Conservation (phyloP, 1,140 invertebrate genomes). For the Melanaphis sacchari region DNA sequence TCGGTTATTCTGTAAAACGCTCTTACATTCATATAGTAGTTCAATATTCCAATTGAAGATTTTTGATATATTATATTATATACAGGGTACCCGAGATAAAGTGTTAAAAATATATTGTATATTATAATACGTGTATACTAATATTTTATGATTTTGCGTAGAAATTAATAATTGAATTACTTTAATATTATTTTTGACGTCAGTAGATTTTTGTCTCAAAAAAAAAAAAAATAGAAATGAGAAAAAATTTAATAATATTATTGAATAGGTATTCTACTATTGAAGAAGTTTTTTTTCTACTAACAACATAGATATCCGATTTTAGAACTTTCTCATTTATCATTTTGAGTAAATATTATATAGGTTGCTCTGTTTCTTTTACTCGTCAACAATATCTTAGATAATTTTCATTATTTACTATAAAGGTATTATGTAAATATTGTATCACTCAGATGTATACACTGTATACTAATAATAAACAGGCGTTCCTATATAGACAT, state of each 20-base stretch:
- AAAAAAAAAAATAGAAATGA: no score
- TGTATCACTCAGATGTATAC: neutral
- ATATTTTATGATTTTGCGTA: neutral
- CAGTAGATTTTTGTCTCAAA: no score
- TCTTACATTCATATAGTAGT: neutral
- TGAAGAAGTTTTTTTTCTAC: neutral
- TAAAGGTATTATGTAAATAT: slow-evolving; percentile 8
- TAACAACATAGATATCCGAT: neutral
- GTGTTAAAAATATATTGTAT: neutral
- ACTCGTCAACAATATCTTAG: neutral
- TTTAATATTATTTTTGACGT: neutral
- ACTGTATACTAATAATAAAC: neutral
- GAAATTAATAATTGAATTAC: neutral
- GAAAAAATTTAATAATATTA: neutral
- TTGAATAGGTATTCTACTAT: neutral
- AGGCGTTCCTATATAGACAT: neutral
- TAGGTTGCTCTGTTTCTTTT: neutral
- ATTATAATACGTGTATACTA: neutral
- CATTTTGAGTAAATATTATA: neutral
- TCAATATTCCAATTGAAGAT: neutral
- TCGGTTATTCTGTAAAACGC: neutral
- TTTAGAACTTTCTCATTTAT: neutral
- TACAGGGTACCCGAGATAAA: neutral
- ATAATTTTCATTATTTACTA: neutral
- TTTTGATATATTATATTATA: neutral